Conservation (phyloP, 2,888 invertebrate species). For the Limenitis camilla region DNA sequence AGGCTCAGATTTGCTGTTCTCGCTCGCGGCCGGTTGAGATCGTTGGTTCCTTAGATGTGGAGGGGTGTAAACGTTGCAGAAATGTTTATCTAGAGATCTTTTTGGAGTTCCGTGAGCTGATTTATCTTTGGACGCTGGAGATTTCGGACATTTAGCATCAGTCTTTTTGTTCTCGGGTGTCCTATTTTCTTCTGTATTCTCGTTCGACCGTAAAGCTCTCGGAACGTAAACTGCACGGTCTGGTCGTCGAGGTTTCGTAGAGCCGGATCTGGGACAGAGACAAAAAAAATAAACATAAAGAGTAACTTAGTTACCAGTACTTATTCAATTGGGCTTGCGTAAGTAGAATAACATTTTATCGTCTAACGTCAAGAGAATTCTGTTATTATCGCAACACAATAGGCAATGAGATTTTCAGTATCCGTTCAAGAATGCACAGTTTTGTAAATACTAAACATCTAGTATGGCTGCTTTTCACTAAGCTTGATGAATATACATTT, state of each 20-base stretch:
- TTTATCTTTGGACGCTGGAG: constrained; percentile 53
- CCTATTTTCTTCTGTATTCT: constrained; percentile 29
- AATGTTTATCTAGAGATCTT: constrained; percentile 57
- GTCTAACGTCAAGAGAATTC: constrained; percentile 8
- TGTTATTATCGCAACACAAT: constrained; percentile 3
- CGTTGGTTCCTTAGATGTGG: constrained; percentile 63
- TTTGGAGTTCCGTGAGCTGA: constrained; percentile 56
- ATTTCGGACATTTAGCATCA: constrained; percentile 52
- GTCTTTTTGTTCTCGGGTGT: constrained; percentile 34
- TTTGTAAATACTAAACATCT: constrained; percentile 1
- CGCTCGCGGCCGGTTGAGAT: constrained; percentile 50
- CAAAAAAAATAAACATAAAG: neutral
- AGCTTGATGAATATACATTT: no score
- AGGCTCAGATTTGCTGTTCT: constrained; percentile 54
- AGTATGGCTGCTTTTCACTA: neutral
- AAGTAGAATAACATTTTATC: constrained; percentile 10
- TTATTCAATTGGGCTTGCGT: constrained; percentile 14
- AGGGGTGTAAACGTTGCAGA: constrained; percentile 70
- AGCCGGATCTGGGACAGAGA: constrained; percentile 37
- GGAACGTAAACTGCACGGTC: constrained; percentile 88
- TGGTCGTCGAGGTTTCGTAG: constrained; percentile 76
- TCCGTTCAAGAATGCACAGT: neutral
- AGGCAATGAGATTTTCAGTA: neutral
- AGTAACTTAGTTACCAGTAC: constrained; percentile 3
- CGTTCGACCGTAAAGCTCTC: constrained; percentile 75